Evolutionary conservation across 2,888 invertebrate species (phyloP).

Genomic region (Cyclophora punctaria): DNA sequence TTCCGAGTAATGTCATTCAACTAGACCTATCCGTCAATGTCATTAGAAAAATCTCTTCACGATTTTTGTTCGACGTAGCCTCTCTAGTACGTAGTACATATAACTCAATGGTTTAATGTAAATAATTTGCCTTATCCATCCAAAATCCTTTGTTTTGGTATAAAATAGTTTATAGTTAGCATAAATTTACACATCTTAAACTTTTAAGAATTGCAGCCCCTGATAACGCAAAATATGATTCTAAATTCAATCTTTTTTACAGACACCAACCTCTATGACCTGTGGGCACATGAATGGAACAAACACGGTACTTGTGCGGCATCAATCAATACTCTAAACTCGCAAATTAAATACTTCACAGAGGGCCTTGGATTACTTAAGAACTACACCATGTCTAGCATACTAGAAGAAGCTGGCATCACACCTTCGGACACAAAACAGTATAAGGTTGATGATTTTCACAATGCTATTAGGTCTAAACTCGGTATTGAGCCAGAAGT

Average conservation of each 20-base stretch:
- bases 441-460: slow-evolving; percentile 20
- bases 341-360: slow-evolving; percentile 79
- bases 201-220: too few species aligned
- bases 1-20: too few species aligned
- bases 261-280: slow-evolving; percentile 61
- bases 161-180: neutral
- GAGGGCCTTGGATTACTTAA: slow-evolving; percentile 77
- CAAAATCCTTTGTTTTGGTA: neutral
- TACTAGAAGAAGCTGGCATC: slow-evolving; percentile 73
- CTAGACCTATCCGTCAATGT: too few species aligned
- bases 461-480: slow-evolving; percentile 55
- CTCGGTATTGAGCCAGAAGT: slow-evolving; percentile 76
- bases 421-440: slow-evolving; percentile 38
- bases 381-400: slow-evolving; percentile 74
- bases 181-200: neutral
- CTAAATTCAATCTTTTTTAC: slow-evolving; percentile 12
- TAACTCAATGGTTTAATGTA: too few species aligned
- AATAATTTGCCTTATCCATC: too few species aligned
- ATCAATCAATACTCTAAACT: slow-evolving; percentile 65
- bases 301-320: slow-evolving; percentile 88
- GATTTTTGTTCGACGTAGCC: too few species aligned
- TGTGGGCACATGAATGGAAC: slow-evolving; percentile 87
- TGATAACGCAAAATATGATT: too few species aligned
- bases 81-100: too few species aligned
- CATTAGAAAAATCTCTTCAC: too few species aligned